Evolutionary conservation across 2,113 vertebrate genomes (phyloP).

Genomic region (Calidris pugnax): DNA sequence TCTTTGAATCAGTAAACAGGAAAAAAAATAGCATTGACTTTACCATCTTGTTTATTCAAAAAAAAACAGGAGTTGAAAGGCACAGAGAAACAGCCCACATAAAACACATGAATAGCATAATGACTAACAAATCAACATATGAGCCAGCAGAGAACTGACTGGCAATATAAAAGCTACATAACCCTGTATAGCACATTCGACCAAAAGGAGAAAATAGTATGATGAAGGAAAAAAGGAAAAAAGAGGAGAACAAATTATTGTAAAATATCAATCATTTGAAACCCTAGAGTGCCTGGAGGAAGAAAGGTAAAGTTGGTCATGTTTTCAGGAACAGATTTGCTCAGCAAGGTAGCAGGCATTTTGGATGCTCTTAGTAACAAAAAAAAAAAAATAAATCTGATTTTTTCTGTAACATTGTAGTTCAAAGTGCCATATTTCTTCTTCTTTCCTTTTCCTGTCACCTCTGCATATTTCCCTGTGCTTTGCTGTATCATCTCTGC

Average conservation of each 20-base stretch:
- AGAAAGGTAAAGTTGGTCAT: background rate
- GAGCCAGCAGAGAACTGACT: background rate
- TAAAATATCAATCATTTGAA: background rate
- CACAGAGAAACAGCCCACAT: background rate
- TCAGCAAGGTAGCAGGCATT: background rate
- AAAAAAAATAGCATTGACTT: background rate
- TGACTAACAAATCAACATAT: background rate
- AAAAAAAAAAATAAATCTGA: background rate
- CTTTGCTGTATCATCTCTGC: background rate
- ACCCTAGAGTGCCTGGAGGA: background rate
- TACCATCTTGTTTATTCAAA: background rate
- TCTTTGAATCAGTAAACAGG: background rate
- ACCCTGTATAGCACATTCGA: fast-evolving
- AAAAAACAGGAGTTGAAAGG: background rate
- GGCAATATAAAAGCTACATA: background rate
- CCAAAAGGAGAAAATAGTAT: background rate
- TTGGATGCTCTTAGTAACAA: background rate
- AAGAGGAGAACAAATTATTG: background rate
- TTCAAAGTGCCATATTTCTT: background rate
- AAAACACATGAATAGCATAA: background rate
- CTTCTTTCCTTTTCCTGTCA: background rate
- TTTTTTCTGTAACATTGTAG: background rate
- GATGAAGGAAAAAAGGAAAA: background rate
- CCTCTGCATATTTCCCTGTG: background rate
- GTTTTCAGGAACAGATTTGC: background rate